A percentile compares a stretch with the other conserved stretches of the same genome.
Conservation (phyloP, 2,797 vertebrate species). For the Fratercula arctica region DNA sequence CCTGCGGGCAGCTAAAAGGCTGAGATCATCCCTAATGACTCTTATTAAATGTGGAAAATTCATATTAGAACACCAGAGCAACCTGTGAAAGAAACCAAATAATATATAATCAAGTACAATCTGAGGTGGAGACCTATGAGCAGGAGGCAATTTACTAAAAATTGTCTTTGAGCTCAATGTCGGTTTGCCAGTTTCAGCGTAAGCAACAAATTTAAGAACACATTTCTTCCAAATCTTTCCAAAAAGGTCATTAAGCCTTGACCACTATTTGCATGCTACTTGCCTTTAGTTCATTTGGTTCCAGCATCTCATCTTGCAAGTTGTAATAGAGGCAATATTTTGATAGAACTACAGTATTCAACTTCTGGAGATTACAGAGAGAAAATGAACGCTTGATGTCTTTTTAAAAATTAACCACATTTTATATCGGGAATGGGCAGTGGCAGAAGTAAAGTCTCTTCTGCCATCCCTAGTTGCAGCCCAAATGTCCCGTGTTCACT, state of each 20-base stretch:
- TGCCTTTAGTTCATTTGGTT: not conserved
- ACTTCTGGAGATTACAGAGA: not conserved
- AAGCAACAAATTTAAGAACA: not conserved
- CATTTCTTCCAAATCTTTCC: not conserved
- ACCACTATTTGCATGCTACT: not conserved
- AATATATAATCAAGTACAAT: not conserved
- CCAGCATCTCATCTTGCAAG: not conserved
- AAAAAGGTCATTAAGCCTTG: not conserved
- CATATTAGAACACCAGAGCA: not conserved
- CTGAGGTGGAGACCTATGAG: not conserved
- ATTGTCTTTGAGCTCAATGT: not conserved
- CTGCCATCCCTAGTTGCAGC: not conserved
- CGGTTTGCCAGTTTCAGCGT: not conserved
- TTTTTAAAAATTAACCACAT: not conserved
- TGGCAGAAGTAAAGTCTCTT: not conserved
- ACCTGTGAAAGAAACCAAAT: not conserved
- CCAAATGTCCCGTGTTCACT: fast-evolving
- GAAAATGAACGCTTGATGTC: not conserved
- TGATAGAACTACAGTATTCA: not conserved
- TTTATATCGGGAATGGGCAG: not conserved
- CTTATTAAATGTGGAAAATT: not conserved
- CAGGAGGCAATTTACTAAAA: not conserved
- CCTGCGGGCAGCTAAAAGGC: not conserved
- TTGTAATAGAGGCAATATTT: not conserved
- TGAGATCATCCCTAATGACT: not conserved